Conservation (phyloP, 2,888 invertebrate species). For the Polietes domitor region DNA sequence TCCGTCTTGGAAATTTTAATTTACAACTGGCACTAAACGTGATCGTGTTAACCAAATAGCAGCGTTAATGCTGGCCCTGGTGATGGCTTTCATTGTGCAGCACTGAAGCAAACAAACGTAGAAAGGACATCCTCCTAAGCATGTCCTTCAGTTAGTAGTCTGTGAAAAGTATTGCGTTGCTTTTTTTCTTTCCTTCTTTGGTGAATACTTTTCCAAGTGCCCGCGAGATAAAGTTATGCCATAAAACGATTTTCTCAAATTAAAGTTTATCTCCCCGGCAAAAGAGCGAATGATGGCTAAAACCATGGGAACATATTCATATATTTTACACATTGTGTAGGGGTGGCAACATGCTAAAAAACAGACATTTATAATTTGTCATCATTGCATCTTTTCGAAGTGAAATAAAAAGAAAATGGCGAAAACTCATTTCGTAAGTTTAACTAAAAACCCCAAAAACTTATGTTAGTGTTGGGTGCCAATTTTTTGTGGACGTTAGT, state of each 20-base stretch:
- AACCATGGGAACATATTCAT: background rate
- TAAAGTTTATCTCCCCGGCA: constrained; percentile 30
- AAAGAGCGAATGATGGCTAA: background rate
- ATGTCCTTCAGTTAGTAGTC: background rate
- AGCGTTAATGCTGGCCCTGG: background rate
- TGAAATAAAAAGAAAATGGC: background rate
- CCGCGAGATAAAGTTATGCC: constrained; percentile 24
- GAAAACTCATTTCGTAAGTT: constrained; percentile 24
- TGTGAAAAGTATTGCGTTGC: background rate
- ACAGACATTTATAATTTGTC: constrained; percentile 39
- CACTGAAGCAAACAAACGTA: too few species aligned
- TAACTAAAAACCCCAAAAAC: background rate
- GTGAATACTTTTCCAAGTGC: background rate
- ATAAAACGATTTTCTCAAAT: constrained; percentile 40
- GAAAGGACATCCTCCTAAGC: background rate
- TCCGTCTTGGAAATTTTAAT: constrained; percentile 40
- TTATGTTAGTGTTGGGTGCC: constrained; percentile 20
- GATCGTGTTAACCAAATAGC: constrained; percentile 45
- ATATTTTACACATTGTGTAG: constrained; percentile 4
- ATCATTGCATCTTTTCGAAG: constrained; percentile 20
- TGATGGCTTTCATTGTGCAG: background rate
- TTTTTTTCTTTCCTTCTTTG: background rate
- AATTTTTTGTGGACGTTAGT: constrained; percentile 11
- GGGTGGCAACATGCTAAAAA: background rate
- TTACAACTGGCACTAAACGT: constrained; percentile 46